Evolutionary conservation across 2,797 vertebrate genomes (phyloP), one percentile per base, ranked within the genome.

Genomic region (Hoplostethus mediterraneus): DNA sequence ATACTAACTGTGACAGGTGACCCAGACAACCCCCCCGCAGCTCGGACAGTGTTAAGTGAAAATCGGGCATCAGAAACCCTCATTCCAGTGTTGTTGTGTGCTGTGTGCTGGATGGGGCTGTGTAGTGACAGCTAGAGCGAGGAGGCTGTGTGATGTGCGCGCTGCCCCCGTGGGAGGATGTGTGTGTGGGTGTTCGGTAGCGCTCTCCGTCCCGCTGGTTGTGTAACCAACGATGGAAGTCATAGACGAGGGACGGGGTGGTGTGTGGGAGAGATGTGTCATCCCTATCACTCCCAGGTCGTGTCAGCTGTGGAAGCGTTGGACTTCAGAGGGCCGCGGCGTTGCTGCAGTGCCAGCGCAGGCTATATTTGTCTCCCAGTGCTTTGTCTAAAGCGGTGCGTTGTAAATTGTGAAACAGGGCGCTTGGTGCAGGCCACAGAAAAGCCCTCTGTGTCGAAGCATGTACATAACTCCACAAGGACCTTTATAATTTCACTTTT

Each of bases 201-300:
- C 87, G 79, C 87, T 90, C 87, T 92, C 85, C 57, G 77, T 88
- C 83, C 81, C 90, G 65, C 73, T 21, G 87, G 92, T 95, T 95
- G 93, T 90, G 82, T 95, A 95, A 95, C 92, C 86, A 80, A 75
- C 62, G 60, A 90, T 94, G 91, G 87, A 92, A 94, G 92, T 91
- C 89, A 91, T 92, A 92, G 90, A 90, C 81, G 81, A 92, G 88
- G 90, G 91, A 90, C 75, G 79, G 83, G 89, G 87, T 80, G 90
- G 79, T 71, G 89, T 79, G 94, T 93, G 89, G 93, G 93, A 92
- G 89, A 87, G 79, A 93, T 94, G 94, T 94, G 92, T 95, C 94
- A 94, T 95, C 85, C 80, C 63, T 87, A 91, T 91, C 90, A 90
- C 90, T 93, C 90, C 89, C 86, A 85, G 93, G 92, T 93, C 81